Base-by-base conservation (phyloP, 2,797 vertebrate genomes). In the Paedocypris micromegethes region DNA sequence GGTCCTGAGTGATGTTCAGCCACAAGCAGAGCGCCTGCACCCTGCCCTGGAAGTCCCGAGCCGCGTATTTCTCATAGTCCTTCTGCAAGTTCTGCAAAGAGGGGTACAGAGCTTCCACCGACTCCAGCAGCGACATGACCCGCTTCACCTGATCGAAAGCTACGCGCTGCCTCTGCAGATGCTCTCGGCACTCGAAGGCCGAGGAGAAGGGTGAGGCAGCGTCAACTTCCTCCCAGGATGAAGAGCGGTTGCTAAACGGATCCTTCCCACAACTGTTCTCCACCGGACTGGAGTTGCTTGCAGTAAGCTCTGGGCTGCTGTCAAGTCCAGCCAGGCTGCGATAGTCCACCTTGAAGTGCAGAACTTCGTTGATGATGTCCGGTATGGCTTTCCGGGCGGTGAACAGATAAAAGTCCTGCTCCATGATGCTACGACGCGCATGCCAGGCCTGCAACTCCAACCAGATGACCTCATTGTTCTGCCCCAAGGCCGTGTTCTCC, bases 11-110 rank as follows among this genome's bases (percentile, higher is more conserved):
- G 85, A 98, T 95, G 76, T 99, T 99, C 51, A 98, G 83, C 97
- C 97, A 99, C 68, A 99, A 83, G 79, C 97, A 99, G 89, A 99
- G 97, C 2, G 97, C 96, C 94, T 98, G 96, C 94, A 99, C 93
- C 77, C 96, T 92, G 89, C 94, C 93, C 84, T 98, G 96, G 82
- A 99, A 99, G 85, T 98, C 95, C 63, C 86, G 91, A 2, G 93
- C 97, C 52, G 96, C 96, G 9, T 98, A 99, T 61, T 95, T 96
- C 55, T 97, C 95, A 0, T 98, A 98, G 87, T 98, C 96, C 86
- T 89, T 93, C 80, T 98, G 97, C 72, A 99, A 91, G 58, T 95
- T 93, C 85, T 97, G 94, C 83, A 99, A 73, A 5, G 97, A 99
- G 0, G 97, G 97, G 74, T 98, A 99, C 84, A 99, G 89, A 76